A percentile compares a stretch with the other conserved stretches of the same genome.
phyloP scores from a whole-genome alignment of 2,888 invertebrate genomes.

The Orthosia cruda region DNA sequence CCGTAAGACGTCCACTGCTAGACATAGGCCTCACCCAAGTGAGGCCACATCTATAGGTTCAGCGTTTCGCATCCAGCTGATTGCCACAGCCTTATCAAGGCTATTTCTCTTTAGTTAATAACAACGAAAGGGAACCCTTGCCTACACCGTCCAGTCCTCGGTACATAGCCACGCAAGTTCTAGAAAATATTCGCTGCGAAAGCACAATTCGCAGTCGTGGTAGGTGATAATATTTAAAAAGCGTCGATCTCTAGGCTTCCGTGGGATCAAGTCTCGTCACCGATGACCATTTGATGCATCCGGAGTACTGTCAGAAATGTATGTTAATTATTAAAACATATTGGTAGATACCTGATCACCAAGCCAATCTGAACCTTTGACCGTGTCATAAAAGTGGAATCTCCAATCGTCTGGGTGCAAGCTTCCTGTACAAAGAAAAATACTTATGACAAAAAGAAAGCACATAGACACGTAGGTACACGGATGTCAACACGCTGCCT shows the following conservation, averaged over 20 bases:
- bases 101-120: background rate
- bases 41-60: too few relatives aligned
- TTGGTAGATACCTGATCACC: slow-evolving; percentile 94
- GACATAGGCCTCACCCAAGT: too few relatives aligned
- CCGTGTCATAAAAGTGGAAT: slow-evolving; percentile 99
- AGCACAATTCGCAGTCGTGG: background rate
- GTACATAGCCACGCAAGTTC: background rate
- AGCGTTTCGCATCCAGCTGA: too few relatives aligned
- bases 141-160: background rate
- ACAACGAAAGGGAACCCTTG: background rate
- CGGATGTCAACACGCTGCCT: too few relatives aligned
- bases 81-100: too few relatives aligned
- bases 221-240: too few relatives aligned
- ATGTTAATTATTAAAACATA: background rate
- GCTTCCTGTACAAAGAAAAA: slow-evolving; percentile 86
- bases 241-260: too few relatives aligned
- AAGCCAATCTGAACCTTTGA: slow-evolving; percentile 99
- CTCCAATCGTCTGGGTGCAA: slow-evolving; percentile 99
- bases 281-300: too few relatives aligned
- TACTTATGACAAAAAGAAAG: too few relatives aligned
- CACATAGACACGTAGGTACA: too few relatives aligned
- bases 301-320: background rate
- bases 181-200: background rate
- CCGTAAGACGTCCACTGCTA: too few relatives aligned
- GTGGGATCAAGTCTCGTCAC: too few relatives aligned